Evolutionary conservation across 2,888 invertebrate genomes (phyloP), one percentile per base, ranked within the genome.

Genomic region (Prosopocoilus inquinatus): DNA sequence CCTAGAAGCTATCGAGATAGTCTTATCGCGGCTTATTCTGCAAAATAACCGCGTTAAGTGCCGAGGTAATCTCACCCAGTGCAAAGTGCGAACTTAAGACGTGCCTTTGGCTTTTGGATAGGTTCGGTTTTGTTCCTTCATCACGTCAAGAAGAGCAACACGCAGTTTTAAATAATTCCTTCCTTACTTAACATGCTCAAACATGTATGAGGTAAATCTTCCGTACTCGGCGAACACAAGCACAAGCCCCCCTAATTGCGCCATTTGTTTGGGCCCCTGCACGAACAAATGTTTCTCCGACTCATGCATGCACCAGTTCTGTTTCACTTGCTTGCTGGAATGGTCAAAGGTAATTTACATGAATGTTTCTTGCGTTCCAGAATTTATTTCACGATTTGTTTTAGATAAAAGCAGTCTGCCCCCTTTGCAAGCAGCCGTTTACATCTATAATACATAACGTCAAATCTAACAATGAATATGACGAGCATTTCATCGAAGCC

Each of bases 401-500:
- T 80, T 72, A 90, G 89, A 90, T 95, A 9, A 96, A 95, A 78
- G 86, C 94, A 0, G 94, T 91, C 71, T 96, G 96, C 75, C 97
- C 97, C 0, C 79, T 97, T 0, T 97, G 97, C 77, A 96, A 97
- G 73, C 91, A 94, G 73, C 83, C 86, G 2, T 96, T 96, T 75
- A 90, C 88, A 67, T 89, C 90, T 5, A 96, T 96, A 55, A 91
- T 96, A 58, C 94, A 96, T 77, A 95, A 94, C 83, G 91, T 96
- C 2, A 85, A 89, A 64, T 90, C 93, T 0, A 88, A 89, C 72
- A 84, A 88, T 61, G 91, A 94, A 67, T 96, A 92, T 76, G 95
- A 96, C 67, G 89, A 94, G 71, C 92, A 94, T 72, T 76, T 84
- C 53, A 71, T 78, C 9, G 75, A 75, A 64, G 67, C 70, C 12